A percentile compares a stretch with the other conserved stretches of the same genome.
Conservation (phyloP, 64 coral and sea anemone genomes). For the Orbicella faveolata region DNA sequence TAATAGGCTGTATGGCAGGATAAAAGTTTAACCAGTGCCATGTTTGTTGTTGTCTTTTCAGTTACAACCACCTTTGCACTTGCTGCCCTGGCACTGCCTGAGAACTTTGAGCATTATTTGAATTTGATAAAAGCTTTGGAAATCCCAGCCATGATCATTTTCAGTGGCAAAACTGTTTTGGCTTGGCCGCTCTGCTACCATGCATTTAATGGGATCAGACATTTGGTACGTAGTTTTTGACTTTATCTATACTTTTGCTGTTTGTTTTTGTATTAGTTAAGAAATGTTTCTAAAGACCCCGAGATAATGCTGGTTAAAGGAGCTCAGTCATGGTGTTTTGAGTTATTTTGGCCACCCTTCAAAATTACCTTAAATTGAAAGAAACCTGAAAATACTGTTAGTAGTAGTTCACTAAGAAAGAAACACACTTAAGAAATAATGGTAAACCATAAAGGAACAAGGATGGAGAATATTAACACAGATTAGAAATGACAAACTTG, state of each 20-base stretch:
- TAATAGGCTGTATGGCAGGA: too few species aligned
- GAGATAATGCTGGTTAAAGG: not conserved
- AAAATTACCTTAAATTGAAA: too few species aligned
- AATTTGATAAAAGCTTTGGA: constrained; percentile 61
- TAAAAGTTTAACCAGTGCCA: too few species aligned
- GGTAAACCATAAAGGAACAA: too few species aligned
- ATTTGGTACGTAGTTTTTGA: constrained; percentile 53
- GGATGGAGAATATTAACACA: too few species aligned
- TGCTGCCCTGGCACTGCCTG: constrained; percentile 63
- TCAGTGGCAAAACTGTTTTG: constrained; percentile 62
- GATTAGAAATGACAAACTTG: too few species aligned
- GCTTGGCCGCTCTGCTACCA: constrained; percentile 73
- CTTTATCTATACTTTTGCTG: too few species aligned
- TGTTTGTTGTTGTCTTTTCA: constrained; percentile 14
- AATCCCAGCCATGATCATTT: constrained; percentile 62
- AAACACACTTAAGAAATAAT: too few species aligned
- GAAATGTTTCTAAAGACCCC: not conserved
- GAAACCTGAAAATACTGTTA: too few species aligned
- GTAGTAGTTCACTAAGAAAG: too few species aligned
- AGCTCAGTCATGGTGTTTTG: too few species aligned
- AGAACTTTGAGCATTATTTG: constrained; percentile 77
- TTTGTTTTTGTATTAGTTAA: not conserved
- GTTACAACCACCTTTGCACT: constrained; percentile 72
- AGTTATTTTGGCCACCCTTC: too few species aligned
- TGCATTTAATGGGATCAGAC: constrained; percentile 70